These are phyloP conservation scores for Muntiacus muntjak DNA, from an alignment of 2,113 vertebrate genomes.

Conservation along the genomic window DNA sequence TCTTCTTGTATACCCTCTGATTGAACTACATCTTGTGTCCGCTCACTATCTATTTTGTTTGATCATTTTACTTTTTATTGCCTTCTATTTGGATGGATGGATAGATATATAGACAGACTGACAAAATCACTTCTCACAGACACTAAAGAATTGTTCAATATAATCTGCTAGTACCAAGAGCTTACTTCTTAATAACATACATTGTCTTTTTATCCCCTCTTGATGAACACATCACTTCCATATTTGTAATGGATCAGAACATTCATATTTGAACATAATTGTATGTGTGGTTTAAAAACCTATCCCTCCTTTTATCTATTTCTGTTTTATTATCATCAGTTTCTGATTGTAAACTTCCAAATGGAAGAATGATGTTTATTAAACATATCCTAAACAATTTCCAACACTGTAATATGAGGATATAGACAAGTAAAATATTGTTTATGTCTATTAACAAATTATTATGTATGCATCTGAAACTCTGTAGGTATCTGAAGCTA, in stretches of 20 bases:
- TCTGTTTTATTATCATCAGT: neutral
- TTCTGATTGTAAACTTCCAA: neutral
- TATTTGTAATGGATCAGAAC: neutral
- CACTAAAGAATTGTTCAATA: neutral
- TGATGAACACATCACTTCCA: neutral
- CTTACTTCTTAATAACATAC: neutral
- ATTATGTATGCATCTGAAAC: neutral
- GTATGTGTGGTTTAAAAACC: neutral
- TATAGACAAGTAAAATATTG: neutral
- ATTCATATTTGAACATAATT: neutral
- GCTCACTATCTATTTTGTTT: neutral
- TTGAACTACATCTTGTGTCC: neutral
- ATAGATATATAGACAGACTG: neutral
- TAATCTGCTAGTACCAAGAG: neutral
- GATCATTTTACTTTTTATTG: neutral
- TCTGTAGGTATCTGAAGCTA: neutral
- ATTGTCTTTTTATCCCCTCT: neutral
- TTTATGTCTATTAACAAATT: constrained; percentile 32
- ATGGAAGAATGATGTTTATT: constrained; percentile 8
- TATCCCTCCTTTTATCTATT: neutral
- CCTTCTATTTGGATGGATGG: neutral
- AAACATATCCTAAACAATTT: neutral
- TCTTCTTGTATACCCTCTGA: neutral
- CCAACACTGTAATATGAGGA: neutral
- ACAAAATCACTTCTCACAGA: neutral